phyloP scores from a whole-genome alignment of 2,888 invertebrate genomes.

The Tinea semifulvella region DNA sequence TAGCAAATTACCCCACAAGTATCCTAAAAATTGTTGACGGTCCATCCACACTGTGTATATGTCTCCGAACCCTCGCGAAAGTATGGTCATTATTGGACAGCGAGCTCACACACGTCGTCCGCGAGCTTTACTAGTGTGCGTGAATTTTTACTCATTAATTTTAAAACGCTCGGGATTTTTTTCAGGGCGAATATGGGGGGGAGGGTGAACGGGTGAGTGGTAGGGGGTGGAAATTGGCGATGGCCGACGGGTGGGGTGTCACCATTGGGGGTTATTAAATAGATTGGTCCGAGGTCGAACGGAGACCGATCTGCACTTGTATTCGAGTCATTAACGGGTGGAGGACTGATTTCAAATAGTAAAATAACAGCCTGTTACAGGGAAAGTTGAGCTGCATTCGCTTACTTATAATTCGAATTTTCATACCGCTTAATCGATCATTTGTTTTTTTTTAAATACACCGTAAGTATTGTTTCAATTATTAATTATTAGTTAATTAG shows the following conservation, averaged over 20 bases:
- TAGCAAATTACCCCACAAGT: too few species aligned
- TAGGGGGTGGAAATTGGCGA: slow-evolving; percentile 61
- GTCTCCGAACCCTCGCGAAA: slow-evolving; percentile 34
- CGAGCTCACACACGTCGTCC: slow-evolving; percentile 48
- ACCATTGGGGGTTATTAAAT: slow-evolving; percentile 68
- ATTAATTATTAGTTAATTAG: too few species aligned
- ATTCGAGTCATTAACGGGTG: slow-evolving; percentile 67
- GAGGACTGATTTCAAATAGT: slow-evolving; percentile 66
- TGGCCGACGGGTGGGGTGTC: slow-evolving; percentile 66
- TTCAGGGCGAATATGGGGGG: slow-evolving; percentile 64
- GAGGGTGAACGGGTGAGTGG: slow-evolving; percentile 34
- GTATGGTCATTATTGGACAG: slow-evolving; percentile 51
- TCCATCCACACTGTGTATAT: too few species aligned
- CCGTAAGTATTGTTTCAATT: too few species aligned
- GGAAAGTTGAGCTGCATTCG: slow-evolving; percentile 62
- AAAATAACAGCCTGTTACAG: slow-evolving; percentile 66
- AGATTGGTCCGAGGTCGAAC: slow-evolving; percentile 69
- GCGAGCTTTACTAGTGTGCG: slow-evolving; percentile 48
- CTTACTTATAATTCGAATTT: too few species aligned
- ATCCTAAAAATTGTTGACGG: too few species aligned
- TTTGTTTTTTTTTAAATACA: too few species aligned
- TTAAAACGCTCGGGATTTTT: slow-evolving; percentile 69
- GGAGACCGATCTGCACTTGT: slow-evolving; percentile 67
- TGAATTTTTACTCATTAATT: slow-evolving; percentile 69
- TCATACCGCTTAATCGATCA: too few species aligned